Evolutionary conservation across 2,888 invertebrate genomes (phyloP), one percentile per base, ranked within the genome.

Genomic region (Candidula unifasciata): DNA sequence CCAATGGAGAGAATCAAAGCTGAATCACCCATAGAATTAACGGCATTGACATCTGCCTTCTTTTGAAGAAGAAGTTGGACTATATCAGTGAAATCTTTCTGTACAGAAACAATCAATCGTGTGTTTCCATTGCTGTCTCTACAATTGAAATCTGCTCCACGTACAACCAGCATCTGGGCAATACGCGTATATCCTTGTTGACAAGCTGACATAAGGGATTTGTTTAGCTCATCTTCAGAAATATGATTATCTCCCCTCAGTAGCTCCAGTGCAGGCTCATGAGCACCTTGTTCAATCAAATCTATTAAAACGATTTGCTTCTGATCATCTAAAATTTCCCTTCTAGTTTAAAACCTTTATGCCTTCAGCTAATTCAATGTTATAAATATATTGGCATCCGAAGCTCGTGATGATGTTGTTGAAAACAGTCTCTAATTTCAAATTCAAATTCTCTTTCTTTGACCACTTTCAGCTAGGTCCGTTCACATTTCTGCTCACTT

Each of bases 1-100:
- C 37, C 3, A 2, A 71, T 35, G 18, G 71, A 71, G 3, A 71
- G 27, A 71, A 71, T 71, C 71, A 71, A 71, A 37, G 71, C 71
- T 21, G 37, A 33, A n/a, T 71, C n/a, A 37, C 71, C 71, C 21
- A 35, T 37, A 24, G 71, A 35, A 21, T 71, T 71, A 37, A 6
- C 6, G 21, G 71, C 24, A 21, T 71, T 71, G 71, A 71, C 18
- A 18, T 35, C 21, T 37, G 71, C 71, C 18, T 21, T 21, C 21
- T 37, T 71, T 21, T 2, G 6, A 3, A 71, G 18, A 37, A 71
- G 71, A 71, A 71, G 37, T 6, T 21, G 21, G 21, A 33, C 71
- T 3, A 71, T 71, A 35, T 71, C 71, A 33, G 13, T 37, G 71
- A 71, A 33, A 37, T 35, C 35, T 3, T 35, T 71, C 24, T 71